Conservation (phyloP, 2,113 vertebrate species). For the Siniperca knerii region DNA sequence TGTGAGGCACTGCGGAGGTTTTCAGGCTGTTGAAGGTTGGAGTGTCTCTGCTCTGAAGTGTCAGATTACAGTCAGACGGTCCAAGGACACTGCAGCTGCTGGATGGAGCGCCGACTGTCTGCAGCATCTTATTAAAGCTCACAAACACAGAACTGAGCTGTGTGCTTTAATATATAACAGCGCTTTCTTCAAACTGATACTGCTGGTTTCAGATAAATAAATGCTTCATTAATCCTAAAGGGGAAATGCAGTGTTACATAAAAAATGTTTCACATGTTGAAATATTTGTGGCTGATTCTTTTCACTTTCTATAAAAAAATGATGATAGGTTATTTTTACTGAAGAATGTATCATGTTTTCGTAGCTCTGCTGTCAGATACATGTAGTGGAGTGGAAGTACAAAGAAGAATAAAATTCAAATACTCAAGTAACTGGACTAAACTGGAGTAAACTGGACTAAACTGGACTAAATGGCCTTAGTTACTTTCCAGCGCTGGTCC, state of each 20-base stretch:
- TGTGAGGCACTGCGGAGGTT: slow-evolving; percentile 45
- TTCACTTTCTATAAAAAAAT: no score
- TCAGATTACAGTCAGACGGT: slow-evolving; percentile 62
- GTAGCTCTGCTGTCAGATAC: no score
- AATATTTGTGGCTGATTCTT: no score
- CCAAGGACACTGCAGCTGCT: slow-evolving; percentile 70
- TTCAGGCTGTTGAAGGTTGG: slow-evolving; percentile 34
- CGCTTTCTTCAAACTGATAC: not conserved
- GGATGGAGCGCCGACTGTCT: slow-evolving; percentile 2
- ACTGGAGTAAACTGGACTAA: not conserved
- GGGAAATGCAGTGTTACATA: not conserved
- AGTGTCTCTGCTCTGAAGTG: slow-evolving; percentile 45
- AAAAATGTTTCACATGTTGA: no score
- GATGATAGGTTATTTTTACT: no score
- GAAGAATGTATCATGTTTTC: no score
- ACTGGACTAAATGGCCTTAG: not conserved
- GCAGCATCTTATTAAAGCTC: slow-evolving; percentile 4
- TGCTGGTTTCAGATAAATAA: not conserved
- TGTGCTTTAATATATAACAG: not conserved
- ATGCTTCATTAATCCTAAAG: not conserved
- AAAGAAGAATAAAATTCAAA: not conserved
- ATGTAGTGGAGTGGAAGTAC: not conserved
- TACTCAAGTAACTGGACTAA: not conserved
- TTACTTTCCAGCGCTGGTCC: not conserved
- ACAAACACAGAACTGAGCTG: not conserved